Evolutionary conservation across 2,113 vertebrate genomes (phyloP).

Genomic region (Ophthalmolycus amberensis): DNA sequence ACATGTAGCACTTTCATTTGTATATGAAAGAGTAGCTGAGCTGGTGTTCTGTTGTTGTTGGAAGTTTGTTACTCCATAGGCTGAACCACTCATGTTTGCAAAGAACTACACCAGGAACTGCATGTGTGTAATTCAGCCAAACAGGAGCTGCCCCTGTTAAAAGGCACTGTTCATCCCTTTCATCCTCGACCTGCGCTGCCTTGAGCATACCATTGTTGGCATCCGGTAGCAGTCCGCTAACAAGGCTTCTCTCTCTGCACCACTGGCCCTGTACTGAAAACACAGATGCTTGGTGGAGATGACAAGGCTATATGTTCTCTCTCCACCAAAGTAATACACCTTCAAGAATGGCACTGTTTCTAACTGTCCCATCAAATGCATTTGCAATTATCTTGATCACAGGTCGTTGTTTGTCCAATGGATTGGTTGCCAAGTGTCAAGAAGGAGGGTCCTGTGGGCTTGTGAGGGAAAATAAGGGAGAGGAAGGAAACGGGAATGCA

Average conservation of each 20-base stretch:
- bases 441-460: not conserved
- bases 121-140: not conserved
- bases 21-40: slow-evolving; percentile 29
- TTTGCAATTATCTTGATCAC: not conserved
- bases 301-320: not conserved
- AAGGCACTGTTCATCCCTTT: not conserved
- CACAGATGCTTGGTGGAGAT: not conserved
- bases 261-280: not conserved
- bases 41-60: slow-evolving; percentile 5
- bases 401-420: not conserved
- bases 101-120: not conserved
- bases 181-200: not conserved
- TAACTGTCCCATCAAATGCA: not conserved
- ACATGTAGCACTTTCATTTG: slow-evolving; percentile 22
- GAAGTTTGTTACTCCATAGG: not conserved
- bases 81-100: not conserved
- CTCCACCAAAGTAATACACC: not conserved
- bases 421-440: not conserved
- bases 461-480: not conserved
- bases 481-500: not conserved
- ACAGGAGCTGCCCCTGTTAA: not conserved
- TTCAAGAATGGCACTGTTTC: not conserved
- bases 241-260: not conserved
- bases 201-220: slow-evolving; percentile 4
- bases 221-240: not conserved